Evolutionary conservation across 1,140 invertebrate genomes (phyloP), one percentile per base, ranked within the genome.

Genomic region (Eriosoma lanigerum): DNA sequence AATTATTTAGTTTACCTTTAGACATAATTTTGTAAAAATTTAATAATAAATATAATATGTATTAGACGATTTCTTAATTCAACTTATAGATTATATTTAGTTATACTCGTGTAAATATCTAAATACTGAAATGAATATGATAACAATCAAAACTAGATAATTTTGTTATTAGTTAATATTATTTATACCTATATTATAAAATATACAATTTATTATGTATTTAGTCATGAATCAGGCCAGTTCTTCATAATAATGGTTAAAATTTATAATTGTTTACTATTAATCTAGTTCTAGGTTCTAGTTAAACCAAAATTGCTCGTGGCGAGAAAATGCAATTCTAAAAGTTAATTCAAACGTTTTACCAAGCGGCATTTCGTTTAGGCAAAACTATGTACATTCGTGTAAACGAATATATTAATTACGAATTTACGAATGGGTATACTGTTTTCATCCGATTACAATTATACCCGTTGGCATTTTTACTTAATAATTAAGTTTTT

Each of bases 91-190:
- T 50, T n/a, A 29, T 24, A 17, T 70, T 70, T 50, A 70, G 46
- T 70, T 29, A 15, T 46, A 48, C 10, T 29, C 26, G 46, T 70
- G 46, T 50, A 70, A 38, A 70, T 70, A 50, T 70, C 21, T 70
- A 50, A 70, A 50, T 29, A 26, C 46, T 70, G 44, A n/a, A n/a
- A n/a, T n/a, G n/a, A 70, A 70, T 38, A 38, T 50, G 66, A 50
- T 50, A 50, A 26, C 46, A 70, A 70, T 70, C 66, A 70, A 70
- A 70, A 70, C 66, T 70, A 70, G 66, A 70, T 70, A 70, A 70
- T 70, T 50, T 48, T 50, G 66, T 70, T 70, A 50, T 70, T 50
- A 29, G 50, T 50, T 70, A 70, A 50, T 50, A n/a, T 15, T 26
- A 68, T 46, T 15, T 24, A 29, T 32, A 64, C 19, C n/a, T n/a